Percentiles rank a stretch among this genome's conserved stretches.
These are phyloP conservation scores for Caretta caretta DNA, from an alignment of 2,113 vertebrate species.

Conservation along the genomic window DNA sequence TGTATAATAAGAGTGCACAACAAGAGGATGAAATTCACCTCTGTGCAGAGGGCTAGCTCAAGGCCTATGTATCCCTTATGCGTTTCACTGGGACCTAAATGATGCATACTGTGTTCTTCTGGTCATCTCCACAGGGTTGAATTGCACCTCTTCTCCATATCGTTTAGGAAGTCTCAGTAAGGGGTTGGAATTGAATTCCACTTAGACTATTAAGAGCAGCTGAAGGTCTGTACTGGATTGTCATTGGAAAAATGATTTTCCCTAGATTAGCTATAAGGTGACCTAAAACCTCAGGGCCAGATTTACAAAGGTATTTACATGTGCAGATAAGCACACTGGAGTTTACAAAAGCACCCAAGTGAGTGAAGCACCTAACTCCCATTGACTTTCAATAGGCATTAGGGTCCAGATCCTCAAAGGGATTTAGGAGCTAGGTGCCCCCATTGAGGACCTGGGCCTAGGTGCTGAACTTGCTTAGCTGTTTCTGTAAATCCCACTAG, in stretches of 20 bases:
- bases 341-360: not conserved
- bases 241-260: not conserved
- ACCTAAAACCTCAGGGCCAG: not conserved
- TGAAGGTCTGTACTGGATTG: not conserved
- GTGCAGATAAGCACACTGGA: not conserved
- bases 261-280: not conserved
- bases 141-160: too few species aligned
- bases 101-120: too few species aligned
- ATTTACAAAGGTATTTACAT: not conserved
- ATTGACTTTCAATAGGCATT: not conserved
- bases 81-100: too few species aligned
- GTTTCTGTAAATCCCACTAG: not conserved
- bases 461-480: not conserved
- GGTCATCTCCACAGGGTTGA: too few species aligned
- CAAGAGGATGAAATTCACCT: not conserved
- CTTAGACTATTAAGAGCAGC: not conserved
- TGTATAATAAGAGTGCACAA: not conserved
- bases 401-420: not conserved
- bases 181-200: not conserved
- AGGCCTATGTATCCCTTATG: too few species aligned
- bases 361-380: not conserved
- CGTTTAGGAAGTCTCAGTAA: not conserved
- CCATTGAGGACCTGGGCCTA: not conserved
- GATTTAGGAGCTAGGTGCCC: not conserved
- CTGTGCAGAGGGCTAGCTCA: too few species aligned